These are phyloP conservation scores for Paralichthys olivaceus DNA, from an alignment of 2,113 vertebrate species.

Conservation along the genomic window DNA sequence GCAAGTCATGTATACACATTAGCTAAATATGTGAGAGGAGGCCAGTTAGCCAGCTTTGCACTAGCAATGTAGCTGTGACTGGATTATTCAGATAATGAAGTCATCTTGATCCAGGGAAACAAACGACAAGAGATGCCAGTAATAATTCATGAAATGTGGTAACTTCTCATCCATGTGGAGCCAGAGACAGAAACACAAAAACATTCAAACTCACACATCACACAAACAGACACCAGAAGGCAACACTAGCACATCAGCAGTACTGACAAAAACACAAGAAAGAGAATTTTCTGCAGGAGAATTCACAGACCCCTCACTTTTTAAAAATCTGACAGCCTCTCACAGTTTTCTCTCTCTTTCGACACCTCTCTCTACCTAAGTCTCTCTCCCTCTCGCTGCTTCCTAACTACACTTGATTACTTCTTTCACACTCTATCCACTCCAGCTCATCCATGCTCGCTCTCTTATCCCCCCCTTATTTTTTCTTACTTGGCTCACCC, in stretches of 20 bases:
- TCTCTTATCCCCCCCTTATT: slow-evolving; percentile 10
- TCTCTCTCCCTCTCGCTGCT: slow-evolving; percentile 13
- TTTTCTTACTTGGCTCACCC: slow-evolving; percentile 11
- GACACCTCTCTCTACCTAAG: slow-evolving; percentile 1
- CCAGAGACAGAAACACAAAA: slow-evolving; percentile 31
- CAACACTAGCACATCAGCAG: slow-evolving; percentile 12
- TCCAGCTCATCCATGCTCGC: slow-evolving; percentile 28
- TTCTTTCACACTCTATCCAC: slow-evolving; percentile 60
- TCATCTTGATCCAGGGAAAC: slow-evolving; percentile 8
- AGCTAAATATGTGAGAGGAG: not conserved
- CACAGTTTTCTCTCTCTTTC: slow-evolving; percentile 23
- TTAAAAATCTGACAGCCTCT: slow-evolving; percentile 27
- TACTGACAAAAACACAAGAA: slow-evolving; percentile 37
- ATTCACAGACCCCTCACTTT: slow-evolving; percentile 43
- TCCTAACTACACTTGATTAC: slow-evolving; percentile 55
- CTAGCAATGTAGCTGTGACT: not conserved
- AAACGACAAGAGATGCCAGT: slow-evolving; percentile 9
- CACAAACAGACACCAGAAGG: slow-evolving; percentile 23
- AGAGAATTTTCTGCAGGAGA: slow-evolving; percentile 36
- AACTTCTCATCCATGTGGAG: slow-evolving; percentile 28
- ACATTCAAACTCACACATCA: not conserved
- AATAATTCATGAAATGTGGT: slow-evolving; percentile 26
- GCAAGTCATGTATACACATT: not conserved
- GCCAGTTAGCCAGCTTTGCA: slow-evolving; percentile 16
- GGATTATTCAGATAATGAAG: not conserved